These are phyloP conservation scores for Zeuzera pyrina DNA, from an alignment of 2,888 invertebrate species.

Conservation along the genomic window DNA sequence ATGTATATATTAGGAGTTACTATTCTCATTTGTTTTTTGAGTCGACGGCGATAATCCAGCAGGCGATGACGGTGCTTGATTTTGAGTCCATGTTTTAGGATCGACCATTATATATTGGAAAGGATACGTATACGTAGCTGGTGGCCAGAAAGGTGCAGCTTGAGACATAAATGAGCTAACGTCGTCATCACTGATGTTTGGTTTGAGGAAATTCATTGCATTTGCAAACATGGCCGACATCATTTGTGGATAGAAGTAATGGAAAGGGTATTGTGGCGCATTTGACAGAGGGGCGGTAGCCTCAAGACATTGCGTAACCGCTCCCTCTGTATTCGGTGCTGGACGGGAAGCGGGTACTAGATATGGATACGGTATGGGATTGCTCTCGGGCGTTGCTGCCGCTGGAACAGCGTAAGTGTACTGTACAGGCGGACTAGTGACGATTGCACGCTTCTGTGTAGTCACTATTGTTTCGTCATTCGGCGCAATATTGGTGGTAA, in stretches of 20 bases:
- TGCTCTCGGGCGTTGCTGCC: no score
- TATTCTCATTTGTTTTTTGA: conserved; percentile 13
- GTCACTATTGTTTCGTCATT: conserved; percentile 29
- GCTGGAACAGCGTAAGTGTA: conserved; percentile 41
- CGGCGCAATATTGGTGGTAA: conserved; percentile 20
- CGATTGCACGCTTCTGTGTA: conserved; percentile 39
- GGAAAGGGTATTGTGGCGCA: conserved; percentile 37
- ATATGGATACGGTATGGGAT: no score
- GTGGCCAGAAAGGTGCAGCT: conserved; percentile 38
- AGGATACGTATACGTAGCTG: conserved; percentile 39
- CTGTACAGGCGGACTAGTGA: conserved; percentile 33
- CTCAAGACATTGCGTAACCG: conserved; percentile 21
- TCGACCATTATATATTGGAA: conserved; percentile 55
- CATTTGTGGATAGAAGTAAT: conserved; percentile 54
- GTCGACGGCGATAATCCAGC: conserved; percentile 18
- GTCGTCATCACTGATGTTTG: conserved; percentile 37
- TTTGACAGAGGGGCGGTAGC: conserved; percentile 18
- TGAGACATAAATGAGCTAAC: conserved; percentile 23
- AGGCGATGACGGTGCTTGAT: conserved; percentile 23
- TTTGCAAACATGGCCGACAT: conserved; percentile 42
- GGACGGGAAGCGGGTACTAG: no score
- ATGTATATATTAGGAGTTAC: neutral
- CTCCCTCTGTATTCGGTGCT: conserved; percentile 23
- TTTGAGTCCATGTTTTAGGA: conserved; percentile 42
- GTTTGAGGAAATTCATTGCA: conserved; percentile 38